phyloP scores from a whole-genome alignment of 2,113 vertebrate species.

The Myocastor coypus region DNA sequence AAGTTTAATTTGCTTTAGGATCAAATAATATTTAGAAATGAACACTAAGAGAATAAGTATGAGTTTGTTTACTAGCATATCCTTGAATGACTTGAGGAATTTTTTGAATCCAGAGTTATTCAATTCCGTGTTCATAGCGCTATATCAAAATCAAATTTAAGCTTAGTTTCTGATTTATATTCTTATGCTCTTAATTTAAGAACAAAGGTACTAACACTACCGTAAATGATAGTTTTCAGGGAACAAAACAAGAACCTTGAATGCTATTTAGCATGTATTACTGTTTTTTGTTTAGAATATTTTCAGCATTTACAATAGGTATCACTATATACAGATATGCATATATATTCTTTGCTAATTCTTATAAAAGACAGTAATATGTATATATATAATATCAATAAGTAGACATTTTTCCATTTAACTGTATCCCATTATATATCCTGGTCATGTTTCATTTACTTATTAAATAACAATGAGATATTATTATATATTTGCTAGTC shows the following conservation, averaged over 20 bases:
- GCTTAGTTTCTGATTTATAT: neutral
- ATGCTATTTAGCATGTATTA: neutral
- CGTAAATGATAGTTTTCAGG: neutral
- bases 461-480: neutral
- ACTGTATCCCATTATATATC: no score
- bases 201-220: neutral
- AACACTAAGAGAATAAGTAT: neutral
- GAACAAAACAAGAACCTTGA: neutral
- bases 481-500: neutral
- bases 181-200: neutral
- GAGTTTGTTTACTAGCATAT: neutral
- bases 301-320: neutral
- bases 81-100: neutral
- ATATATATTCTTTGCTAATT: neutral
- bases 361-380: neutral
- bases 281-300: neutral
- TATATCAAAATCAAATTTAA: conserved; percentile 4
- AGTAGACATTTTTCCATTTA: no score
- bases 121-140: rapidly evolving
- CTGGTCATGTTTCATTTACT: no score
- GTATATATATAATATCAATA: no score
- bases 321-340: neutral
- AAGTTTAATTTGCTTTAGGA: neutral
- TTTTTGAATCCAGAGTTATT: neutral
- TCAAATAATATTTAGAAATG: neutral